Conservation (phyloP, 2,113 vertebrate species). For the Mystacornis crossleyi region DNA sequence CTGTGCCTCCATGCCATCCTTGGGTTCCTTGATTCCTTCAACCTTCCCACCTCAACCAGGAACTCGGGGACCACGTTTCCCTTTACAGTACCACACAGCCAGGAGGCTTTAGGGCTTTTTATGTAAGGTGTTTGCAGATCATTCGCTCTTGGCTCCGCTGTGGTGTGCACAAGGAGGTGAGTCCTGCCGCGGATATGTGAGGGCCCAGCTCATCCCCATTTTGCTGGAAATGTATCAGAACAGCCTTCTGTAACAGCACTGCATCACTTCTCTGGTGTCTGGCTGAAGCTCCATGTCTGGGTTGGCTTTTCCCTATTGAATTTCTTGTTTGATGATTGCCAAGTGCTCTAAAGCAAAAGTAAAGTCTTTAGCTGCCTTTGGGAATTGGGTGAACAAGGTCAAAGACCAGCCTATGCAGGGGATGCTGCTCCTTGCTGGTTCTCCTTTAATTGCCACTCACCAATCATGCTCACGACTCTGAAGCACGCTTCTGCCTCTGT, state of each 20-base stretch:
- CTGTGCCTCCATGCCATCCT: background rate
- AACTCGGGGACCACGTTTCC: fast-evolving
- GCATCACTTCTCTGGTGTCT: fast-evolving
- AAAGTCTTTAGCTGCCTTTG: background rate
- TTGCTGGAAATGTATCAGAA: background rate
- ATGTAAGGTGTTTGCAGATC: background rate
- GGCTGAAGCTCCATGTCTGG: fast-evolving
- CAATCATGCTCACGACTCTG: fast-evolving
- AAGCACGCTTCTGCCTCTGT: background rate
- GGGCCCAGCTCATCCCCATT: background rate
- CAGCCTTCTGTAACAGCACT: background rate
- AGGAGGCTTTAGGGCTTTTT: background rate
- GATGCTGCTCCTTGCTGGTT: background rate
- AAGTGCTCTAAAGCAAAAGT: background rate
- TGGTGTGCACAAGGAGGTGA: background rate
- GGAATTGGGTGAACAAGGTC: background rate
- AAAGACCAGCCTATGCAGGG: background rate
- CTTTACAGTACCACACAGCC: fast-evolving
- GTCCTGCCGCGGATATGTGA: background rate
- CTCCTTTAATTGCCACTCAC: background rate
- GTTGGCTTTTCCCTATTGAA: background rate
- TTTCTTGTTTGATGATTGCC: background rate
- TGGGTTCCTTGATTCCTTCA: background rate
- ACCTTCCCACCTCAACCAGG: background rate
- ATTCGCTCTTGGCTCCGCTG: fast-evolving